These are phyloP conservation scores for Muraenolepis orangiensis DNA, from an alignment of 2,797 vertebrate species.

Conservation along the genomic window DNA sequence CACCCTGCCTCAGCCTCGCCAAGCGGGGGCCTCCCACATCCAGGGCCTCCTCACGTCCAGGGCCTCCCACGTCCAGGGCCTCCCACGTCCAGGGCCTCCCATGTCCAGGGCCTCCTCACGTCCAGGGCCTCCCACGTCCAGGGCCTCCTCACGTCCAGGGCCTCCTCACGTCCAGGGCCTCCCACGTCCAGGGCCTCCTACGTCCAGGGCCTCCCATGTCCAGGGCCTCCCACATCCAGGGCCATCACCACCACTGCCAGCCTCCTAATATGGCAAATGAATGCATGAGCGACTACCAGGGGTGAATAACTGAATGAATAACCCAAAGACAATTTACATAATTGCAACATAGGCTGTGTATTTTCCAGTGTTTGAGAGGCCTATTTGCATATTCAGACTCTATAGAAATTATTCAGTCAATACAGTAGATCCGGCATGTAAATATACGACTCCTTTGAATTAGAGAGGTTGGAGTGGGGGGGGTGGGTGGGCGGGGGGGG, in stretches of 20 bases:
- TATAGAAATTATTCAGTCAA: slow-evolving; percentile 78
- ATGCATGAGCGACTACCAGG: slow-evolving; percentile 75
- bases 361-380: slow-evolving; percentile 66
- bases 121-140: no score
- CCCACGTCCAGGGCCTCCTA: no score
- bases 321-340: slow-evolving; percentile 78
- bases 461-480: slow-evolving; percentile 32
- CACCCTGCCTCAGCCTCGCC: slow-evolving; percentile 63
- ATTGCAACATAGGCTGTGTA: slow-evolving; percentile 73
- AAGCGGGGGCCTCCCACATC: slow-evolving; percentile 58
- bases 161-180: no score
- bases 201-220: no score
- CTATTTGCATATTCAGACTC: slow-evolving; percentile 75
- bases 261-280: slow-evolving; percentile 74
- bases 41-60: no score
- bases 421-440: slow-evolving; percentile 72
- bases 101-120: no score
- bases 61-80: no score
- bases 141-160: no score
- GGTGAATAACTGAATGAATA: slow-evolving; percentile 78
- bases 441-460: slow-evolving; percentile 77
- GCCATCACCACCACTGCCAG: slow-evolving; percentile 47
- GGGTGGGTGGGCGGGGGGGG: slow-evolving; percentile 40
- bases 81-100: no score
- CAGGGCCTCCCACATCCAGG: slow-evolving; percentile 60